phyloP scores from a whole-genome alignment of 2,888 invertebrate species.

The Acleris emargana region DNA sequence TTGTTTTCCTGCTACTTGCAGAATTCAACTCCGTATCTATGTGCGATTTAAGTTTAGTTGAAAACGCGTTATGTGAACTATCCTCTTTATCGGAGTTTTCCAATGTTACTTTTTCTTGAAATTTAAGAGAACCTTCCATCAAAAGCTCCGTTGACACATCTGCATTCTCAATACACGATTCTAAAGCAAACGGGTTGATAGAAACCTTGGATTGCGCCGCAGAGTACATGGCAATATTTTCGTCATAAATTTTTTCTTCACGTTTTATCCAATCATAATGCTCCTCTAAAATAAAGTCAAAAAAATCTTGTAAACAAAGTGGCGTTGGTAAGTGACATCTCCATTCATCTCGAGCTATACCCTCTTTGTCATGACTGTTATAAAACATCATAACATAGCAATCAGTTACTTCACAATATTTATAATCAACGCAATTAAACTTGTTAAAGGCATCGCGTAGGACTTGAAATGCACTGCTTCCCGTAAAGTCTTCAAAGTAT shows the following conservation, averaged over 20 bases:
- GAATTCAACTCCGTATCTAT: conserved; percentile 45
- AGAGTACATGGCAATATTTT: conserved; percentile 48
- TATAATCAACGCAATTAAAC: conserved; percentile 75
- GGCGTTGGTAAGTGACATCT: conserved; percentile 76
- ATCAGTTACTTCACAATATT: conserved; percentile 76
- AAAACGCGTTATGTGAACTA: too few species aligned
- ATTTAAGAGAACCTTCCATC: conserved; percentile 74
- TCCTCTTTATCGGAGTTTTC: conserved; percentile 46
- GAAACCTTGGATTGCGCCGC: conserved; percentile 55
- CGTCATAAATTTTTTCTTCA: conserved; percentile 67
- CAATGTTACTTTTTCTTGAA: conserved; percentile 52
- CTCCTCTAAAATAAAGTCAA: conserved; percentile 78
- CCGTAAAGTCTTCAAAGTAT: conserved; percentile 71
- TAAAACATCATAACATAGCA: conserved; percentile 71
- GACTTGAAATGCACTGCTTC: conserved; percentile 61
- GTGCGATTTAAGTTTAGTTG: too few species aligned
- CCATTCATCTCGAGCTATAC: conserved; percentile 72
- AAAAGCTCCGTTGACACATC: conserved; percentile 66
- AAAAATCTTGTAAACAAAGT: conserved; percentile 81
- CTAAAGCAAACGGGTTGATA: conserved; percentile 49
- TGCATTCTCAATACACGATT: conserved; percentile 60
- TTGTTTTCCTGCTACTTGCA: conserved; percentile 58
- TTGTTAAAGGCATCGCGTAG: conserved; percentile 65
- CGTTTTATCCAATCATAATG: conserved; percentile 76
- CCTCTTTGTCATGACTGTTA: conserved; percentile 69